These are phyloP conservation scores for Lota lota DNA, from an alignment of 2,113 vertebrate species.

Conservation along the genomic window DNA sequence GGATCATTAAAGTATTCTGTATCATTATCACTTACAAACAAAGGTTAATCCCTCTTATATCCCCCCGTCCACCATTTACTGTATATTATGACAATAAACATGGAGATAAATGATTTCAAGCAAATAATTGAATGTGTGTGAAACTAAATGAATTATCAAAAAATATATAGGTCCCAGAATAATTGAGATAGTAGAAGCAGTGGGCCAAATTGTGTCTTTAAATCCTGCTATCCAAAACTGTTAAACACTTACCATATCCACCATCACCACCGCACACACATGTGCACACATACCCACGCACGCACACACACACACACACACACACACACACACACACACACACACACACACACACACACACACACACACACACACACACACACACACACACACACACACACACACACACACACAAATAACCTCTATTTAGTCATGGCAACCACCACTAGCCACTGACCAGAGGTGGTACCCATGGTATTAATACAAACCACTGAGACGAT, in stretches of 20 bases:
- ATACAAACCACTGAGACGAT: conserved; percentile 80
- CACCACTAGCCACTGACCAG: conserved; percentile 53
- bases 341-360: neutral
- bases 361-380: conserved; percentile 4
- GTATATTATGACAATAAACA: no score
- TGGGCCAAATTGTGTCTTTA: conserved; percentile 28
- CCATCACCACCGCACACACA: neutral
- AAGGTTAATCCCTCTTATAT: no score
- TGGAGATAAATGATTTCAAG: no score
- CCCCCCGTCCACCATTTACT: no score
- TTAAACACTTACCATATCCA: conserved; percentile 1
- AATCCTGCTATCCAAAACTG: conserved; percentile 36
- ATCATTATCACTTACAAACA: no score
- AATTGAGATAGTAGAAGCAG: no score
- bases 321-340: neutral
- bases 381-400: conserved; percentile 1
- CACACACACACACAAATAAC: no score
- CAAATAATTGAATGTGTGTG: no score
- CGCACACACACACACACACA: neutral
- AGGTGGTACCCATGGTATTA: conserved; percentile 54
- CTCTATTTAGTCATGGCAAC: conserved; percentile 38
- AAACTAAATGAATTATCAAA: no score
- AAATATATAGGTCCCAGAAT: no score
- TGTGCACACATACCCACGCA: neutral
- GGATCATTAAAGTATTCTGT: no score